Evolutionary conservation across 2,113 vertebrate species (phyloP), one percentile per base, ranked within the genome.

Genomic region (Tragelaphus scriptus): DNA sequence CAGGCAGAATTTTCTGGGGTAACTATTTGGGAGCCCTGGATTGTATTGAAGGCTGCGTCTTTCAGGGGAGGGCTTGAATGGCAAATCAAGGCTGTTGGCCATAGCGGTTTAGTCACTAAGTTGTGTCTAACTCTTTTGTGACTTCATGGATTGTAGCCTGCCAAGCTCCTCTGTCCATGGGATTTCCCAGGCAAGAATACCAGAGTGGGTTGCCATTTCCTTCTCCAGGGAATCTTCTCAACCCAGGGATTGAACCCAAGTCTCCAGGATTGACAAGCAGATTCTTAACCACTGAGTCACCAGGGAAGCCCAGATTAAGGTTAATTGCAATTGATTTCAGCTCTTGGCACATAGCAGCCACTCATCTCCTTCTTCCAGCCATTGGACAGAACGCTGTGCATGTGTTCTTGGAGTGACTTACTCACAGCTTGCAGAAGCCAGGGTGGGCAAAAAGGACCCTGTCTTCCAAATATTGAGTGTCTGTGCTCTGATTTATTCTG

Each of bases 91-190:
- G 32, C 84, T 59, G 68, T 36, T 40, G 19, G 19, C 5, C n/a
- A 40, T 36, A 71, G 19, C 11, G n/a, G 19, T 23, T 71, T 71
- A 71, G 65, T 71, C 65, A 71, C n/a, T 36, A 71, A 23, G 19
- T 71, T 71, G 17, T 36, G 65, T 71, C 65, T 36, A 5, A 71
- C 17, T 71, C 65, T 36, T 68, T 68, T 36, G n/a, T 21, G 9
- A 36, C n/a, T 9, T 30, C n/a, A 5, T 36, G n/a, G 4, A 71
- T 17, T 5, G 32, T 68, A 21, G 65, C 65, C n/a, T 1, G 0
- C n/a, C 65, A 71, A 21, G 65, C 65, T 21, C 65, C 65, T 71
- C 65, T 36, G 65, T 71, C 65, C 65, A 5, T 23, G n/a, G 65
- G 17, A 71, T 36, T 71, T 71, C n/a, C 65, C n/a, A 71, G 65